These are phyloP conservation scores for Dinoponera quadriceps DNA, from an alignment of 1,140 invertebrate species.

Conservation along the genomic window DNA sequence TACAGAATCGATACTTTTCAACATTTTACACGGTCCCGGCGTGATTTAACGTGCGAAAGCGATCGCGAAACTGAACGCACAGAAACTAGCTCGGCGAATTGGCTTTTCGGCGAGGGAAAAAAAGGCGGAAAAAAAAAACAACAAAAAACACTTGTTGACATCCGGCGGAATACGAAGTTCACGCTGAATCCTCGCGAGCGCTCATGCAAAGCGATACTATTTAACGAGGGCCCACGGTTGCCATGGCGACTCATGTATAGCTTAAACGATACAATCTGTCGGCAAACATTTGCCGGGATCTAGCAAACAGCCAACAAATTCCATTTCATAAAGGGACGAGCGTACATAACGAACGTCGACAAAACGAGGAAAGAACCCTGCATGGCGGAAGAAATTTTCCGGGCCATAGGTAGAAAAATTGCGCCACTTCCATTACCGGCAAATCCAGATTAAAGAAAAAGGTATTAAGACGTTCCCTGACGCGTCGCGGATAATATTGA, in stretches of 20 bases:
- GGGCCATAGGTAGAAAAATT: conserved; percentile 44
- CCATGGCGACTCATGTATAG: conserved; percentile 55
- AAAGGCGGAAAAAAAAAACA: conserved; percentile 24
- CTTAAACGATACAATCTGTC: conserved; percentile 58
- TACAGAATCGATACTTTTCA: background rate
- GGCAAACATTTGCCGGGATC: conserved; percentile 52
- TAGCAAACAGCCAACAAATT: conserved; percentile 59
- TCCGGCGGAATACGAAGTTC: conserved; percentile 27
- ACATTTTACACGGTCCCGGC: background rate
- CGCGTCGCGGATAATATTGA: conserved; percentile 56
- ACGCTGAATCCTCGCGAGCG: conserved; percentile 33
- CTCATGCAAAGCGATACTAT: conserved; percentile 52
- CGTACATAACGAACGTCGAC: conserved; percentile 53
- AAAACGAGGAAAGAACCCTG: conserved; percentile 39
- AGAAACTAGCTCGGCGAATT: background rate
- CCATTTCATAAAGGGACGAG: conserved; percentile 56
- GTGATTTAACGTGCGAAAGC: background rate
- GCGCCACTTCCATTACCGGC: conserved; percentile 3
- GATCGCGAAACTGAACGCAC: background rate
- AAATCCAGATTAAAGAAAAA: conserved; percentile 57
- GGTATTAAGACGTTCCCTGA: conserved; percentile 52
- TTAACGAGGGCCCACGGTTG: conserved; percentile 54
- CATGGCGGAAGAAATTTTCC: conserved; percentile 45
- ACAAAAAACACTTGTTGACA: conserved; percentile 42
- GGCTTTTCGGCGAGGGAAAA: background rate